phyloP scores from a whole-genome alignment of 1,140 invertebrate species.

The Calliopsis andreniformis region DNA sequence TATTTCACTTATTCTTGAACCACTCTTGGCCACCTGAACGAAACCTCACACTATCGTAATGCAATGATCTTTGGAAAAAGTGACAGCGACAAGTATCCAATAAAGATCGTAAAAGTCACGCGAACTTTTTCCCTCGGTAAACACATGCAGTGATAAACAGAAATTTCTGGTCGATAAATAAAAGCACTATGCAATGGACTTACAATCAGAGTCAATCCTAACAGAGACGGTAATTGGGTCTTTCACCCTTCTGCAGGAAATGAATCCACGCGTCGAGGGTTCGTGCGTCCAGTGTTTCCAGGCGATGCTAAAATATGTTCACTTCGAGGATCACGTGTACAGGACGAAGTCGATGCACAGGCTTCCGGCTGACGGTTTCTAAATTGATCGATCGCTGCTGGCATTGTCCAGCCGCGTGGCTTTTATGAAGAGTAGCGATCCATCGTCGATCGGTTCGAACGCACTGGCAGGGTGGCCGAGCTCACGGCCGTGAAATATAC shows the following conservation, averaged over 20 bases:
- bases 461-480: not conserved
- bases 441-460: not conserved
- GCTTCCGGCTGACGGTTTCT: not conserved
- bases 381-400: not conserved
- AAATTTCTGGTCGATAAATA: not conserved
- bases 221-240: too few relatives aligned
- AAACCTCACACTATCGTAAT: too few relatives aligned
- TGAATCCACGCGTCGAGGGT: not conserved
- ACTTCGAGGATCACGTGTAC: not conserved
- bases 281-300: not conserved
- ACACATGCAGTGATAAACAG: too few relatives aligned
- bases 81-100: too few relatives aligned
- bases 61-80: too few relatives aligned
- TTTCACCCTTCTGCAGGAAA: too few relatives aligned
- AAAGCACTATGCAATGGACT: too few relatives aligned
- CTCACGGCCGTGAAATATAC: not conserved
- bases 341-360: not conserved
- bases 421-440: not conserved
- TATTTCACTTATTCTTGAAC: too few relatives aligned
- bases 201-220: too few relatives aligned
- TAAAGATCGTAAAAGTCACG: too few relatives aligned
- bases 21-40: too few relatives aligned
- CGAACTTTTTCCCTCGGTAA: too few relatives aligned
- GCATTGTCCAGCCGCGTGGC: not conserved
- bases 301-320: not conserved